Percentiles rank a stretch among this genome's conserved stretches.
phyloP scores from a whole-genome alignment of 2,888 invertebrate genomes.

The Mantis religiosa region DNA sequence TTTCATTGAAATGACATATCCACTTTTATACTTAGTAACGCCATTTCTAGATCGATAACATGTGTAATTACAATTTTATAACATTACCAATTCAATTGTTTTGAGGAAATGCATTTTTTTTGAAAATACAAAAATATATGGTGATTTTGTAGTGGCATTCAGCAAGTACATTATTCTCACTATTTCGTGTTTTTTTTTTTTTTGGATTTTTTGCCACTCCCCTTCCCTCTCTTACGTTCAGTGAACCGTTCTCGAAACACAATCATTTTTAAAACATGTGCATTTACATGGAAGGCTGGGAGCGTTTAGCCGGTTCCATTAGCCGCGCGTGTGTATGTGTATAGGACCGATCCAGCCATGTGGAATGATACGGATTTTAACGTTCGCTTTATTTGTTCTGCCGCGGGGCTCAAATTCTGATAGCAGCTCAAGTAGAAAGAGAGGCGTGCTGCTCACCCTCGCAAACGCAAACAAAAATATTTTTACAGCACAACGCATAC shows the following conservation, averaged over 20 bases:
- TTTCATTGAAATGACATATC: no score
- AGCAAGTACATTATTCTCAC: not conserved
- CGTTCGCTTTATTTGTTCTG: not conserved
- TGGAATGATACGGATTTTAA: not conserved
- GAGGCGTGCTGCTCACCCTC: not conserved
- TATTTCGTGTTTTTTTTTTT: not conserved
- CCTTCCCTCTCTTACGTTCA: not conserved
- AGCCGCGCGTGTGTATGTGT: not conserved
- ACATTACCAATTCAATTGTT: no score
- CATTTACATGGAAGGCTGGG: not conserved
- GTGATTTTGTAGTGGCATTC: not conserved
- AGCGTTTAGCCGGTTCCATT: not conserved
- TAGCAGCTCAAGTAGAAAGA: not conserved
- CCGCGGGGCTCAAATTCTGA: not conserved
- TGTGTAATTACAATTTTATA: no score
- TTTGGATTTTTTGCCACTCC: not conserved
- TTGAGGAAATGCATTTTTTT: no score
- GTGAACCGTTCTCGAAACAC: not conserved
- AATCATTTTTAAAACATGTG: not conserved
- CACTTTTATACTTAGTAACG: no score
- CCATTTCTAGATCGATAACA: no score
- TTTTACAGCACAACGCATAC: not conserved
- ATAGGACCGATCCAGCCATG: not conserved
- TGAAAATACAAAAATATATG: no score
- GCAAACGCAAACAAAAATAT: not conserved